phyloP scores from a whole-genome alignment of 2,113 vertebrate species.

The Petroica traversi region DNA sequence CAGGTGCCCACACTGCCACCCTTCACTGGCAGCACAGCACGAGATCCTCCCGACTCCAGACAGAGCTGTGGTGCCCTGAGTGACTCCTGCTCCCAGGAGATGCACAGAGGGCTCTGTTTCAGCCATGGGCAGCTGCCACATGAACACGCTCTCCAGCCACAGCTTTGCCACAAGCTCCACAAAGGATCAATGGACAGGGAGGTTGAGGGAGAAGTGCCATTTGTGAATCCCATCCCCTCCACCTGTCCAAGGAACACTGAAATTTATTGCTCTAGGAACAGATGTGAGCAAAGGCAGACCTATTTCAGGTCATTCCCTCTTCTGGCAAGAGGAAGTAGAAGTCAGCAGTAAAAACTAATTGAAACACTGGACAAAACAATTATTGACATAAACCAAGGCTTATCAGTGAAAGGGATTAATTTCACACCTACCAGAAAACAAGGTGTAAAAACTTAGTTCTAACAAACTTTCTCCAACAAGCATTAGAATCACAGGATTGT shows the following conservation, averaged over 20 bases:
- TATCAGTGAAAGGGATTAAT: neutral
- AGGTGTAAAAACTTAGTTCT: neutral
- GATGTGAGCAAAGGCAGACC: neutral
- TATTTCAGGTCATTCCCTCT: neutral
- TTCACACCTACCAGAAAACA: neutral
- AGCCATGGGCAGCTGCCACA: neutral
- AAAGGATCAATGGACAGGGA: neutral
- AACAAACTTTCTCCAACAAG: neutral
- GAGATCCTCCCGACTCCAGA: accelerated
- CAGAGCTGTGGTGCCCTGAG: neutral
- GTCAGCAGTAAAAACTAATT: neutral
- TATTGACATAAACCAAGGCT: neutral
- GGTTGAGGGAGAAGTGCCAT: neutral
- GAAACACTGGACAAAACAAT: neutral
- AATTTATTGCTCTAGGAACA: neutral
- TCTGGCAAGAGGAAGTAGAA: neutral
- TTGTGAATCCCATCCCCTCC: neutral
- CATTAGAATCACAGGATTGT: neutral
- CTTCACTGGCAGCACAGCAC: neutral
- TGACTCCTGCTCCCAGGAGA: neutral
- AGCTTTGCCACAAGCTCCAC: neutral
- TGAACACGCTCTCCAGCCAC: neutral
- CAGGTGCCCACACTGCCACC: neutral
- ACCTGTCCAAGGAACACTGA: neutral
- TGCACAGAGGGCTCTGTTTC: neutral